Evolutionary conservation across 37 sponge, comb jelly and placozoan species (phyloP), one percentile per base, ranked within the genome.

Genomic region (Diacarnus erythraeanus): DNA sequence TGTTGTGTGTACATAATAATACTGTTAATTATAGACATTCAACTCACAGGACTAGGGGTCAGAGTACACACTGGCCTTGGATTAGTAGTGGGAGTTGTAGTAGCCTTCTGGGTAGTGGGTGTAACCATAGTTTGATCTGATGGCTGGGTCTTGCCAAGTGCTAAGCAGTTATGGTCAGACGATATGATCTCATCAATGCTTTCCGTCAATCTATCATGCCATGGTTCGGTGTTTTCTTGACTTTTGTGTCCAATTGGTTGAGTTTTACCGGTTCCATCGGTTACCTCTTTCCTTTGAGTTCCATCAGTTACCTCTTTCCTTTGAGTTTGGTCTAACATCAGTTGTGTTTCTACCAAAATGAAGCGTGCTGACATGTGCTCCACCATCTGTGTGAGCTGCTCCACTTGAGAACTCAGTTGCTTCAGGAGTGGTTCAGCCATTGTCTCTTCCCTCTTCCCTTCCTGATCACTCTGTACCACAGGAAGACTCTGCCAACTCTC

Each of bases 281-380:
- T 34, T 26, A 2, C 56, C 35, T 22, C 75, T 57, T 57, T 74
- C 20, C 26, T 56, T 10, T 4, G 17, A 29, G n/a, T n/a, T n/a
- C n/a, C n/a, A n/a, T 8, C 1, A 74, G 25, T 34, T 26, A 2
- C 56, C 35, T 22, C 75, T 57, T 57, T 74, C 20, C 26, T 56
- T 10, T 4, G 17, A 29, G 56, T 1, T 33, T n/a, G 37, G 12
- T 40, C 77, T 31, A 91, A 15, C 56, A 78, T 80, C 25, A 91
- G 21, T 34, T 86, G 87, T 6, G 89, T 93, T 75, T 93, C 94
- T 34, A 93, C 58, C 21, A 93, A 64, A 3, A 86, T 86, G 38
- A 88, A 65, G 38, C 80, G 64, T 40, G 89, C 93, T 30, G 87
- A 83, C 81, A 93, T 78, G 29, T 69, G 74, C 64, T 89, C 87